phyloP scores from a whole-genome alignment of 2,888 invertebrate species.

The Eucriotettix oculatus region DNA sequence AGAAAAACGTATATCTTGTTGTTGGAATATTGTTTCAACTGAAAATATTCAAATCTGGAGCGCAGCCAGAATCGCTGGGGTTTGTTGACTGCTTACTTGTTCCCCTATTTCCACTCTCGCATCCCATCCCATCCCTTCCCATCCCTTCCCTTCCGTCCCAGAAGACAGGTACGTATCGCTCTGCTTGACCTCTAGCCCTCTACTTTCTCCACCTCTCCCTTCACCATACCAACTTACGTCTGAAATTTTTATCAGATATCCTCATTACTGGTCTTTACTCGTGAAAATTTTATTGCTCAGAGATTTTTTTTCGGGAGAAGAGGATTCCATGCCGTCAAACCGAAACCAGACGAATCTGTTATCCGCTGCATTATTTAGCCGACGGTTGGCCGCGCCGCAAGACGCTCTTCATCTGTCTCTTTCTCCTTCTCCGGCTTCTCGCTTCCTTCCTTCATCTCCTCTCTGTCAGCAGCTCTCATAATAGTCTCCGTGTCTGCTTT shows the following conservation, averaged over 20 bases:
- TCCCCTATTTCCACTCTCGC: too few species aligned
- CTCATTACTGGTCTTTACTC: conserved; percentile 25
- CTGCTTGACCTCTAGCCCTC: not conserved
- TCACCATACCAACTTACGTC: conserved; percentile 3
- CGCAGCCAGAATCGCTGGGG: too few species aligned
- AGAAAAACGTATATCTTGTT: too few species aligned
- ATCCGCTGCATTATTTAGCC: conserved; percentile 14
- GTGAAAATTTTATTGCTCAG: conserved; percentile 22
- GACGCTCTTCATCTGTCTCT: conserved; percentile 2
- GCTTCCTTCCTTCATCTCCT: conserved; percentile 1
- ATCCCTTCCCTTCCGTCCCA: too few species aligned
- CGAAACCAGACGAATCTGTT: conserved; percentile 14
- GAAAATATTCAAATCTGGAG: too few species aligned
- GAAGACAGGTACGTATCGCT: too few species aligned
- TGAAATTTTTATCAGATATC: conserved; percentile 25
- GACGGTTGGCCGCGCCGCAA: conserved; percentile 5
- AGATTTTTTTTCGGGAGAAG: conserved; percentile 10
- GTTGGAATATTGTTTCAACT: too few species aligned
- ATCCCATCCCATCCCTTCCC: too few species aligned
- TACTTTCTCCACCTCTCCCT: not conserved
- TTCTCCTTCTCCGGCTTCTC: not conserved
- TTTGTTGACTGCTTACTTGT: too few species aligned
- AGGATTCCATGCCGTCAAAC: conserved; percentile 12
- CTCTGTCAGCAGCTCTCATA: not conserved
- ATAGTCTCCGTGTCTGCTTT: too few species aligned